These are phyloP conservation scores for Auanema sp. DNA, from an alignment of 2,888 invertebrate species.

Conservation along the genomic window DNA sequence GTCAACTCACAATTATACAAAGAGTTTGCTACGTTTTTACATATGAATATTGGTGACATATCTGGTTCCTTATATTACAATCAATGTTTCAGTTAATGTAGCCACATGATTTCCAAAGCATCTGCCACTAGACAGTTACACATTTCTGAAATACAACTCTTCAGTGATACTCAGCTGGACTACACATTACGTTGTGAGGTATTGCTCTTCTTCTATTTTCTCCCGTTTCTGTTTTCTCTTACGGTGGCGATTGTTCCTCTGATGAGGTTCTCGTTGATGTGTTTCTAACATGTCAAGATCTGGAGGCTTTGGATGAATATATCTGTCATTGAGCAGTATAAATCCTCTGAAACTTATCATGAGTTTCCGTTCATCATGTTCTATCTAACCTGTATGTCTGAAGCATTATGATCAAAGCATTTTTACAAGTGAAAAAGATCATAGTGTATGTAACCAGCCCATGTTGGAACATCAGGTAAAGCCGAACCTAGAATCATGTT, in stretches of 20 bases:
- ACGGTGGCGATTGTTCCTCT: neutral
- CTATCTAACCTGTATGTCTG: conserved; percentile 56
- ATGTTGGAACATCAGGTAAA: conserved; percentile 84
- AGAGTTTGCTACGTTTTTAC: too few species aligned
- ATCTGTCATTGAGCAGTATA: conserved; percentile 49
- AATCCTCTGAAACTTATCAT: conserved; percentile 25
- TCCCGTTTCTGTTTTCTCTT: conserved; percentile 8
- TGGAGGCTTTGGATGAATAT: conserved; percentile 48
- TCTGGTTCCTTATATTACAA: conserved; percentile 12
- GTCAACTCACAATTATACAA: too few species aligned
- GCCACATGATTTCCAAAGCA: conserved; percentile 5
- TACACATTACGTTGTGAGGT: too few species aligned
- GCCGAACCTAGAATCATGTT: conserved; percentile 64
- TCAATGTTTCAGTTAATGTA: neutral
- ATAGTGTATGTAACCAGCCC: conserved; percentile 90
- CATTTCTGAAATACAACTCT: too few species aligned
- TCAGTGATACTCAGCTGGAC: too few species aligned
- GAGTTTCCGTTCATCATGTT: conserved; percentile 44
- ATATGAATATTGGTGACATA: conserved; percentile 2
- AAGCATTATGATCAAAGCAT: conserved; percentile 82
- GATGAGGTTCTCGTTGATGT: neutral
- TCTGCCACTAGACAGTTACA: neutral
- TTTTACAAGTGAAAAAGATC: conserved; percentile 91
- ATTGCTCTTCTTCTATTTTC: conserved; percentile 10
- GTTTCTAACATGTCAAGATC: conserved; percentile 20